A percentile compares a stretch with the other conserved stretches of the same genome.
phyloP scores from a whole-genome alignment of 2,797 vertebrate genomes.

The Chelidonichthys spinosus region DNA sequence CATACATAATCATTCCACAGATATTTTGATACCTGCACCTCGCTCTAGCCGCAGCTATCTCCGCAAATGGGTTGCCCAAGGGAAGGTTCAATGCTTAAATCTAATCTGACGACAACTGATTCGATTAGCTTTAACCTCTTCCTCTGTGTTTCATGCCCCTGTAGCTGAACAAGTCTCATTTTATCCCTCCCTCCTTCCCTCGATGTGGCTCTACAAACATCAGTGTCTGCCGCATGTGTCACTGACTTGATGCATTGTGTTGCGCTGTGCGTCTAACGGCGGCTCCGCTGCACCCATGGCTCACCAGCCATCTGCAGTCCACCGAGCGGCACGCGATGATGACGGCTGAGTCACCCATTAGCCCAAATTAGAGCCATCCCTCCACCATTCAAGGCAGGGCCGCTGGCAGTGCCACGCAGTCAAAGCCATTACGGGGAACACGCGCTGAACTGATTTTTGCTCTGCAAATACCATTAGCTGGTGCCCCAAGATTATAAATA shows the following conservation, averaged over 20 bases:
- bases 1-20: slow-evolving; percentile 47
- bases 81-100: slow-evolving; percentile 72
- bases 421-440: slow-evolving; percentile 78
- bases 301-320: slow-evolving; percentile 73
- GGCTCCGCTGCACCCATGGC: slow-evolving; percentile 60
- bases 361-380: slow-evolving; percentile 82
- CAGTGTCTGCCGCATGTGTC: slow-evolving; percentile 66
- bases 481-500: slow-evolving; percentile 81
- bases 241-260: slow-evolving; percentile 68
- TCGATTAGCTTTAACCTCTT: slow-evolving; percentile 76
- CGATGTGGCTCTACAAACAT: slow-evolving; percentile 60
- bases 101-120: slow-evolving; percentile 77
- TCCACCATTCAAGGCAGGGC: slow-evolving; percentile 74
- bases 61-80: slow-evolving; percentile 41
- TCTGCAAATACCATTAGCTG: slow-evolving; percentile 81
- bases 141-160: slow-evolving; percentile 58
- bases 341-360: slow-evolving; percentile 81
- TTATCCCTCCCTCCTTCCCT: slow-evolving; percentile 1
- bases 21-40: slow-evolving; percentile 46
- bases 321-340: slow-evolving; percentile 73
- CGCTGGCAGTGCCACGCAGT: slow-evolving; percentile 72
- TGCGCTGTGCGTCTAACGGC: slow-evolving; percentile 23
- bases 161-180: slow-evolving; percentile 43
- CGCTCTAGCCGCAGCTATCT: slow-evolving; percentile 35
- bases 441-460: slow-evolving; percentile 75